Evolutionary conservation across 2,888 invertebrate genomes (phyloP), one percentile per base, ranked within the genome.

Genomic region (Oligia fasciuncula): DNA sequence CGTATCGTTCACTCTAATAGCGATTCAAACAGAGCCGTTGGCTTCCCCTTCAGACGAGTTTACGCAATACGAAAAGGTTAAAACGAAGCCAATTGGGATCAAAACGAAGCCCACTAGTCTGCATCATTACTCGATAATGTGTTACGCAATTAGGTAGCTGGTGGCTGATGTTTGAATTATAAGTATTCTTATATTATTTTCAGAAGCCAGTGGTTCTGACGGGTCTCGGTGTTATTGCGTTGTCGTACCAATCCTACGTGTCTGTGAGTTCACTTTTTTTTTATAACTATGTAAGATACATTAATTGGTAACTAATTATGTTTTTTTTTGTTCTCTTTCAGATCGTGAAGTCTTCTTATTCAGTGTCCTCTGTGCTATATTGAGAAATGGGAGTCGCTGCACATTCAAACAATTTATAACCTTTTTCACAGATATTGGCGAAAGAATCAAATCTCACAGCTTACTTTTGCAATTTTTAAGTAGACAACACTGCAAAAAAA

Each of bases 231-330:
- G 57, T 91, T 11, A 78, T 92, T 6, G 84, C 88, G 2, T 75
- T 93, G 35, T 93, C 93, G 1, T 93, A 93, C 73, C 80, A 90
- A 46, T 91, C 93, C 3, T 93, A 90, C 76, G 85, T 93, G 49
- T 87, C 92, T 76, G 93, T 93, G 84, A 91, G 86, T 87, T 23
- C 23, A 29, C n/a, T 68, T 17, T 13, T 13, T 23, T 5, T 13
- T 23, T 29, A 13, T 17, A 17, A 13, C 29, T 9, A 29, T 66
- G 4, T 66, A 8, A 35, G 14, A 4, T 54, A 4, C 14, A 13
- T 51, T 51, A 4, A 13, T 4, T 62, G 14, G 29, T n/a, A 40
- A 23, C 11, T 23, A 9, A 17, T 17, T 19, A 68, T 46, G 11
- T n/a, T 35, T 0, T 19, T 35, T 0, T 19, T 57, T 43, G 4